Conservation (phyloP, 2,113 vertebrate genomes). For the Otus sunia region DNA sequence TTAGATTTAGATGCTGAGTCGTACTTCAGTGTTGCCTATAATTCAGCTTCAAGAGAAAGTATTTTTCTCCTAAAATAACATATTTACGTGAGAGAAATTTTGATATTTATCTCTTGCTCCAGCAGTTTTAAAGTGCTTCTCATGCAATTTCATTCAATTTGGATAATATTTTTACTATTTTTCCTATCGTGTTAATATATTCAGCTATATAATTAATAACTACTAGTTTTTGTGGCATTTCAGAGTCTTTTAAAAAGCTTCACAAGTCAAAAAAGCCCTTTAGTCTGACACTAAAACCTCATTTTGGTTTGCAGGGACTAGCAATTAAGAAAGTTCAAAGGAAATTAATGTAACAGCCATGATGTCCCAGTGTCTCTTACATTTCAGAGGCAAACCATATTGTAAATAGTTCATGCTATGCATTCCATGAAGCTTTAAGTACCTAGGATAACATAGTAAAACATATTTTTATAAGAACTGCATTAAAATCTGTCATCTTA, state of each 20-base stretch:
- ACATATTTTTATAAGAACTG: background rate
- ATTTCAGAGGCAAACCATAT: background rate
- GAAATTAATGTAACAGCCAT: background rate
- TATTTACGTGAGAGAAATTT: background rate
- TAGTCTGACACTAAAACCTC: background rate
- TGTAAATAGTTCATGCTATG: background rate
- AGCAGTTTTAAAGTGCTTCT: background rate
- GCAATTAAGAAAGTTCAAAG: background rate
- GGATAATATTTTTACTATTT: background rate
- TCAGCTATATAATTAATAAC: background rate
- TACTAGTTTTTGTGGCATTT: background rate
- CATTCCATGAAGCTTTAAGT: background rate
- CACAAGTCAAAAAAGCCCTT: accelerated
- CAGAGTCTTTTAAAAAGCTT: background rate
- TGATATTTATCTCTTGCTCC: background rate
- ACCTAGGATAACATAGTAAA: background rate
- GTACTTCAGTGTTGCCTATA: background rate
- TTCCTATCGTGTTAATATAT: background rate
- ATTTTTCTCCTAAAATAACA: background rate
- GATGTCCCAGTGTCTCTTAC: background rate
- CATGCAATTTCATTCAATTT: background rate
- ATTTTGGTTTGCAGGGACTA: background rate
- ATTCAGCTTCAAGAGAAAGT: background rate
- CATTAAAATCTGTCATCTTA: background rate
- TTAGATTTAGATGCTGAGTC: background rate